Conservation (phyloP, 2,113 vertebrate genomes). For the Burhinus oedicnemus region DNA sequence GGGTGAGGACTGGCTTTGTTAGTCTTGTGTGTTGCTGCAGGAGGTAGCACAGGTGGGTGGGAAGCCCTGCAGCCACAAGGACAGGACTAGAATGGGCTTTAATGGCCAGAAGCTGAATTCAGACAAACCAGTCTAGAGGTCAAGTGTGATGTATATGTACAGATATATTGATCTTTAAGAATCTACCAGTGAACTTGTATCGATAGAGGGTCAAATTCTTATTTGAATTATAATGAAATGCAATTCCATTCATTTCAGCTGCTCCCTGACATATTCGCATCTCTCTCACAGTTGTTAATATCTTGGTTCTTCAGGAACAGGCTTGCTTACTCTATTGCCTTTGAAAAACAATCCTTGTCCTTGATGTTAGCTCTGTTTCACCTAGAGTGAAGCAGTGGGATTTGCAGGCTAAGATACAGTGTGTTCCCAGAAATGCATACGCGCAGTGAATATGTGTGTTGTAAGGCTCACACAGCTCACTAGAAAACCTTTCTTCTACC, state of each 20-base stretch:
- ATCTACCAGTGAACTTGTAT: neutral
- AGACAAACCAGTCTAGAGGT: neutral
- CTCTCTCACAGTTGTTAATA: neutral
- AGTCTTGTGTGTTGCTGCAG: neutral
- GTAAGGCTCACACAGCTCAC: neutral
- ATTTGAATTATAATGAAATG: neutral
- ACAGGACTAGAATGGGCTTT: neutral
- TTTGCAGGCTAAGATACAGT: neutral
- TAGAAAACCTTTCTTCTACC: neutral
- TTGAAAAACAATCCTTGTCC: neutral
- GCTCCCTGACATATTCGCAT: neutral
- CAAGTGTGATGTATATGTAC: neutral
- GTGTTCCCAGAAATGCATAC: neutral
- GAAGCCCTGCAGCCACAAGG: neutral
- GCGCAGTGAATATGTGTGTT: accelerated
- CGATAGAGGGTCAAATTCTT: neutral
- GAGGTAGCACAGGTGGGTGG: neutral
- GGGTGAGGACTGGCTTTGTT: neutral
- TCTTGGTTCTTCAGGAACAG: neutral
- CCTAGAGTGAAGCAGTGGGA: neutral
- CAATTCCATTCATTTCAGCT: neutral
- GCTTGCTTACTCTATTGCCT: neutral
- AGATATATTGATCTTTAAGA: neutral
- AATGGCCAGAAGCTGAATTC: neutral
- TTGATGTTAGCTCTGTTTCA: neutral